These are phyloP conservation scores for Zaprionus ghesquierei DNA, from an alignment of 1,140 invertebrate genomes.

Conservation along the genomic window DNA sequence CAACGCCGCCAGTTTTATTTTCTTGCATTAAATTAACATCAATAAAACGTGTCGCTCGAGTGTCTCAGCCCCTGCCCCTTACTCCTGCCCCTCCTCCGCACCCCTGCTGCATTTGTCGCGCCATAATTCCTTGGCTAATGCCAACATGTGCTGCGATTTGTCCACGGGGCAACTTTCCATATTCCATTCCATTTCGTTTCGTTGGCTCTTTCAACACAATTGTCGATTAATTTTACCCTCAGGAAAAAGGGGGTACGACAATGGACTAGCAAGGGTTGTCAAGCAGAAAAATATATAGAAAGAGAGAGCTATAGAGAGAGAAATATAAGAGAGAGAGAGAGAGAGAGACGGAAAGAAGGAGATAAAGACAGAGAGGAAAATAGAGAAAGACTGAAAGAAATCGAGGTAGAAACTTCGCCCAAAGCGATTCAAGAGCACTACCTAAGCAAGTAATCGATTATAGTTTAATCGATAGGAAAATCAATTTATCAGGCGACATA, in stretches of 20 bases:
- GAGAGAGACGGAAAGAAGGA: too few relatives aligned
- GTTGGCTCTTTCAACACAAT: not conserved
- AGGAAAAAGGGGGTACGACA: conserved; percentile 6
- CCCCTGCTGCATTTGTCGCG: conserved; percentile 52
- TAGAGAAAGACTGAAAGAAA: too few relatives aligned
- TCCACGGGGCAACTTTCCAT: conserved; percentile 22
- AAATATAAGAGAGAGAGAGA: too few relatives aligned
- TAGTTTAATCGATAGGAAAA: too few relatives aligned
- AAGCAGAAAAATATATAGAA: too few relatives aligned
- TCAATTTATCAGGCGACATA: too few relatives aligned
- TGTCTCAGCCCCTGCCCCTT: not conserved
- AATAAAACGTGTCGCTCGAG: conserved; percentile 68
- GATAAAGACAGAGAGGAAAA: too few relatives aligned
- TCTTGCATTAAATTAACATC: conserved; percentile 79
- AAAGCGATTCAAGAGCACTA: too few relatives aligned
- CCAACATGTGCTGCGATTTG: conserved; percentile 75
- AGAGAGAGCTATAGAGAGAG: too few relatives aligned
- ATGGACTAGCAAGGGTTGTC: too few relatives aligned
- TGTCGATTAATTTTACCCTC: conserved; percentile 34
- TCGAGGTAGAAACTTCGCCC: too few relatives aligned
- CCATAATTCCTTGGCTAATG: conserved; percentile 70
- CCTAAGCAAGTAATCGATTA: too few relatives aligned
- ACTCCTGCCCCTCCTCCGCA: not conserved
- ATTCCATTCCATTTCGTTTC: conserved; percentile 1
- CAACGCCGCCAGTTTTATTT: conserved; percentile 67